These are phyloP conservation scores for Heteropelma amictum DNA, from an alignment of 2,888 invertebrate species.

Conservation along the genomic window DNA sequence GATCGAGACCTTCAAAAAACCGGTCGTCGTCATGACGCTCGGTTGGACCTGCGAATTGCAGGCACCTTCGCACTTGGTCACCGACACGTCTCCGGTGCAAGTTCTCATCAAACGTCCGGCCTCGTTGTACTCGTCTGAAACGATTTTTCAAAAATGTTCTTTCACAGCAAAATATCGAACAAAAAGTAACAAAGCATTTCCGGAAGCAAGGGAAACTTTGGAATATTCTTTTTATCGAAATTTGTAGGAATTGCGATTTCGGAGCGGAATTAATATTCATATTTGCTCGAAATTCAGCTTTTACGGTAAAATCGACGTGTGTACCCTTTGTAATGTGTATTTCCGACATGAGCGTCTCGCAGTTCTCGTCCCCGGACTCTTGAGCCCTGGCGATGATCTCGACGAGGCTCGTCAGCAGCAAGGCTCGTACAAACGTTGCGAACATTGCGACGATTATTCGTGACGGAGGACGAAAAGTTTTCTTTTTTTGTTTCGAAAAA, in stretches of 20 bases:
- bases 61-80: conserved; percentile 96
- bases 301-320: neutral
- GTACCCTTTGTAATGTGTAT: conserved; percentile 92
- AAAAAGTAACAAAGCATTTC: conserved; percentile 30
- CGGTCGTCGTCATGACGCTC: conserved; percentile 91
- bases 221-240: too few relatives aligned
- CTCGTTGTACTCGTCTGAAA: conserved; percentile 91
- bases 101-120: conserved; percentile 90
- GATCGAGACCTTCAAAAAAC: conserved; percentile 88
- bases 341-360: conserved; percentile 91
- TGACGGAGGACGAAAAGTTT: too few relatives aligned
- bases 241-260: too few relatives aligned
- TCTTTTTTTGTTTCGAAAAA: neutral
- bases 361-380: conserved; percentile 83
- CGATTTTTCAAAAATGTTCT: conserved; percentile 30
- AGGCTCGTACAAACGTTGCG: conserved; percentile 21
- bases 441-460: too few relatives aligned
- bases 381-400: conserved; percentile 55
- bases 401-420: conserved; percentile 25
- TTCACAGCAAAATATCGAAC: neutral
- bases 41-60: conserved; percentile 96
- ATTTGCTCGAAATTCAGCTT: too few relatives aligned
- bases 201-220: too few relatives aligned
- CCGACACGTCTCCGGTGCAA: conserved; percentile 92
- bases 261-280: too few relatives aligned